Evolutionary conservation across 2,888 invertebrate genomes (phyloP).

Genomic region (Peribatodes rhomboidaria): DNA sequence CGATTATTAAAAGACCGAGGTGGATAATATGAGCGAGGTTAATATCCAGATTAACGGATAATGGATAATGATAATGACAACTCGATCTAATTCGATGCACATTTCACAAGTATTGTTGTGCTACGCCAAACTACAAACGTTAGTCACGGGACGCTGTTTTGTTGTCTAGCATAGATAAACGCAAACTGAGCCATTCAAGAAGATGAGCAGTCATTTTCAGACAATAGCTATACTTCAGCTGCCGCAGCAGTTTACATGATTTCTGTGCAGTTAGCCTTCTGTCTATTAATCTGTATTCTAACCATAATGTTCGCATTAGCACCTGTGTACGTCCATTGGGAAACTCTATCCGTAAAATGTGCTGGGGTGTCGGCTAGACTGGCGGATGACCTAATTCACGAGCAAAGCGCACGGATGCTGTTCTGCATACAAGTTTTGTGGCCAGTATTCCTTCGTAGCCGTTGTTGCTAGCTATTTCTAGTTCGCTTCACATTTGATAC

Average conservation of each 20-base stretch:
- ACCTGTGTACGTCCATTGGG: constrained; percentile 24
- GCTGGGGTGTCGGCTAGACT: constrained; percentile 13
- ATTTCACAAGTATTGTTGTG: too few relatives aligned
- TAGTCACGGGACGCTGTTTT: too few relatives aligned
- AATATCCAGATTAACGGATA: too few relatives aligned
- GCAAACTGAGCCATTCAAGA: too few relatives aligned
- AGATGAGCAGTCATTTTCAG: neutral
- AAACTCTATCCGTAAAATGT: constrained; percentile 3
- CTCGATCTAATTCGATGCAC: too few relatives aligned
- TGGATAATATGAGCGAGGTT: too few relatives aligned
- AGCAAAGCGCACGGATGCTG: constrained; percentile 8
- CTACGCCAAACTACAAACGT: too few relatives aligned
- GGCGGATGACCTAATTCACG: constrained; percentile 31
- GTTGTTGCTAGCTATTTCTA: constrained; percentile 13
- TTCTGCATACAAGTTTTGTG: constrained; percentile 15
- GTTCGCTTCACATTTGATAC: constrained; percentile 2
- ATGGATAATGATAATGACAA: too few relatives aligned
- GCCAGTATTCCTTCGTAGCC: neutral
- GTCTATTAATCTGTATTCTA: neutral
- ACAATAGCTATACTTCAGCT: neutral
- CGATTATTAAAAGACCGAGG: too few relatives aligned
- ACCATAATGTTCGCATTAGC: constrained; percentile 16
- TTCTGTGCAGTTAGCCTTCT: neutral
- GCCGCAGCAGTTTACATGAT: neutral
- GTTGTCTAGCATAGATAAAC: too few relatives aligned